Percentiles rank a stretch among this genome's conserved stretches.
phyloP scores from a whole-genome alignment of 2,113 vertebrate species.

The Odontesthes bonariensis region DNA sequence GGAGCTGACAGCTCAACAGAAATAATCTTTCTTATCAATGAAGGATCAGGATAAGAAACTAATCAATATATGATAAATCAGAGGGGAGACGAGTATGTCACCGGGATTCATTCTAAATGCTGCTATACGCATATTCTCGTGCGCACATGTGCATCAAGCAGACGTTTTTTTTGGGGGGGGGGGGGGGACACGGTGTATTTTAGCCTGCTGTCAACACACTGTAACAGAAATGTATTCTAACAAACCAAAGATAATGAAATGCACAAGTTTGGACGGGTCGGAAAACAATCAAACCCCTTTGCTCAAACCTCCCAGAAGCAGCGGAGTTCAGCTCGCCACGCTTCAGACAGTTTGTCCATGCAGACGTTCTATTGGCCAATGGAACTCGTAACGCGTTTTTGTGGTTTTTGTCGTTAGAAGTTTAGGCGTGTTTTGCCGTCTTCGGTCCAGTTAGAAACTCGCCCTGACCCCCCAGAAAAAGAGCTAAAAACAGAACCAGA shows the following conservation, averaged over 20 bases:
- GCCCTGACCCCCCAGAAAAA: neutral
- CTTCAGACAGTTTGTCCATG: neutral
- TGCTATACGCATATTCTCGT: slow-evolving; percentile 45
- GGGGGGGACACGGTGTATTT: neutral
- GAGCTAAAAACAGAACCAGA: neutral
- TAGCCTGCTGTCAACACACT: neutral
- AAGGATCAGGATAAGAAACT: slow-evolving; percentile 76
- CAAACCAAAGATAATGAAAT: neutral
- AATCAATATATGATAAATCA: slow-evolving; percentile 69
- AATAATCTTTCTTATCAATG: slow-evolving; percentile 65
- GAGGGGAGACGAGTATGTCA: slow-evolving; percentile 53
- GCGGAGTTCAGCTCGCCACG: neutral
- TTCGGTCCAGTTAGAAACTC: neutral
- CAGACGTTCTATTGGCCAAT: no score
- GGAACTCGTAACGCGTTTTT: neutral
- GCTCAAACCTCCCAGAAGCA: neutral
- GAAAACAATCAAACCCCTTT: neutral
- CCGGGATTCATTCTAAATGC: slow-evolving; percentile 59
- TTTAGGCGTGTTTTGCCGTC: neutral
- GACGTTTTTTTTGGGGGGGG: no score
- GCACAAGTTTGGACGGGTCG: neutral
- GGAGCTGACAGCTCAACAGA: slow-evolving; percentile 59
- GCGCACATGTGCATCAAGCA: no score
- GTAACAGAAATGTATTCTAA: neutral
- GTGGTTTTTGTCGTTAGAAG: neutral